phyloP scores from a whole-genome alignment of 23 tunicate species.

The Styela plicata region DNA sequence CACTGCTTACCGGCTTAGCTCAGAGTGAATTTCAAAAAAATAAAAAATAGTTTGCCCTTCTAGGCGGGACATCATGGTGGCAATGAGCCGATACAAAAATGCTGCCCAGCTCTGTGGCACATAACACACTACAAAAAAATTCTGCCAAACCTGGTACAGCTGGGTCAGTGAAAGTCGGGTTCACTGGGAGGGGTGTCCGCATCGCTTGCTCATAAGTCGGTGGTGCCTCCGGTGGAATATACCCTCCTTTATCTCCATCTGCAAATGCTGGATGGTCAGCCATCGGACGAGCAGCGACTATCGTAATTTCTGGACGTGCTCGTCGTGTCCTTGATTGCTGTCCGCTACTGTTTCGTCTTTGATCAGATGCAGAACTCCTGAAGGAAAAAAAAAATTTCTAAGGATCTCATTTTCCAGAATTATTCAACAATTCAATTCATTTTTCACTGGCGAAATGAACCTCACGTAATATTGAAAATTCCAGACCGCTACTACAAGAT shows the following conservation, averaged over 20 bases:
- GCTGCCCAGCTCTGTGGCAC: too few relatives aligned
- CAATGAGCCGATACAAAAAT: too few relatives aligned
- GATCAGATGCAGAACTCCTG: not conserved
- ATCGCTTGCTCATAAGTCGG: conserved; percentile 89
- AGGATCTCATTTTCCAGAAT: too few relatives aligned
- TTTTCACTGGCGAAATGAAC: too few relatives aligned
- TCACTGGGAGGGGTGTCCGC: conserved; percentile 34
- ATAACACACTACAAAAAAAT: too few relatives aligned
- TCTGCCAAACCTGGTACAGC: conserved; percentile 28
- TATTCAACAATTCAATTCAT: too few relatives aligned
- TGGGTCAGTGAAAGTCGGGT: conserved; percentile 37
- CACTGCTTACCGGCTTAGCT: too few relatives aligned
- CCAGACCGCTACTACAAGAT: too few relatives aligned
- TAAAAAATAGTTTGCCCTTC: too few relatives aligned
- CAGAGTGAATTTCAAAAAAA: too few relatives aligned
- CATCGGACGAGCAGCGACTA: conserved; percentile 74
- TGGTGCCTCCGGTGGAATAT: conserved; percentile 93
- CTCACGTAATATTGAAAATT: too few relatives aligned
- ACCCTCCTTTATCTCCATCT: conserved; percentile 81
- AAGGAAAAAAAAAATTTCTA: not conserved
- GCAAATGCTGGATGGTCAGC: conserved; percentile 79
- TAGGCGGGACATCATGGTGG: too few relatives aligned
- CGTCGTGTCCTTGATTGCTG: conserved; percentile 18
- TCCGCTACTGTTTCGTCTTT: conserved; percentile 34
- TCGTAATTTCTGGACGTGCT: conserved; percentile 75